Base-by-base conservation (phyloP, 1,140 invertebrate species). In the Heliothis subflexa region DNA sequence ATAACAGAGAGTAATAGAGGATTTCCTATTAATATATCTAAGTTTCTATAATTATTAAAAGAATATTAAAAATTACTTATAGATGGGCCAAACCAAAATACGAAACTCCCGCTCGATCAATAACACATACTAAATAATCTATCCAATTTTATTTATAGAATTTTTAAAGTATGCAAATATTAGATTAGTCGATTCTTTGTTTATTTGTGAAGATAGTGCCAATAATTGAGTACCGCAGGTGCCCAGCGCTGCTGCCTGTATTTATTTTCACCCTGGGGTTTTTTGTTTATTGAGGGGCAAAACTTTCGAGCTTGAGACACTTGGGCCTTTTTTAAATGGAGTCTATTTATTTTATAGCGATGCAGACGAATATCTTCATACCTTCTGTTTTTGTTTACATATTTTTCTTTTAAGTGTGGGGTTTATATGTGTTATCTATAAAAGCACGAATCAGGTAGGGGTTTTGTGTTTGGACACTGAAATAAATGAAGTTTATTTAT, bases 201-300 rank as follows among this genome's bases (percentile, higher is more conserved):
- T 66, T 66, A 66, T 66, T 66, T 66, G 62, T 66, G n/a, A 1
- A 66, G 62, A 66, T 66, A 66, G 62, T 47, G 40, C 62, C 40
- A 66, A 66, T 66, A 66, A 66, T 66, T 66, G 62, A 66, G 33
- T n/a, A 66, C n/a, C 62, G 62, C 62, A 66, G 62, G 62, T 66
- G 62, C 47, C 11, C 16, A 18, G 62, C 5, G 40, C 40, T 47
- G 4, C 10, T 14, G 62, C 2, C 1, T 16, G 40, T 47, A 47
- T 18, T 47, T 47, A 47, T 47, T 66, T 45, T 16, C 16, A 66
- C 33, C 40, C 62, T 13, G 18, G 40, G 18, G 40, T 12, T 3
- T 47, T 66, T 66, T 66, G 16, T 47, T 18, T 47, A 21, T 2
- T 16, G 16, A 66, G 12, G 61, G 62, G 40, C 40, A 16, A 12